Base-by-base conservation (phyloP, 2,888 invertebrate species). In the Temnothorax rugatulus region DNA sequence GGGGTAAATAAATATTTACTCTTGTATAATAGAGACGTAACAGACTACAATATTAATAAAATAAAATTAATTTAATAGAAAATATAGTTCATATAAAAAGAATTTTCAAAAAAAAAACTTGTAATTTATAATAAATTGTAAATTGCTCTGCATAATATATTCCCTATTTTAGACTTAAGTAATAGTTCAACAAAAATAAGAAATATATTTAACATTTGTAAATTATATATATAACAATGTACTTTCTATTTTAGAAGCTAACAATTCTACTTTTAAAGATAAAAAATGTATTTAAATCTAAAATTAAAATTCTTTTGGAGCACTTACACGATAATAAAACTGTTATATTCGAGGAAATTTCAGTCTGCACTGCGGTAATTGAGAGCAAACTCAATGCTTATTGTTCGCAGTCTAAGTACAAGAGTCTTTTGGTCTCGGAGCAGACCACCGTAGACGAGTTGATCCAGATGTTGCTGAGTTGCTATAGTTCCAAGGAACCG, bases 381-480 rank as follows among this genome's bases (percentile, higher is more conserved):
- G 76, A n/a, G 29, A 21, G 21, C 18, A 73, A 73, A 59, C 57
- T 44, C 18, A 18, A 18, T 29, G 38, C 15, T 84, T 82, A 63
- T 87, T 57, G 74, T 87, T 93, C 93, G 21, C 93, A 98, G 94
- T 98, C 98, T 0, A 98, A 98, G 95, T 99, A 99, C 96, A 99
- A 99, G 95, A 98, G 98, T 90, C 95, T 99, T 91, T 96, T 99
- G 89, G 97, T 98, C 91, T 98, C 98, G 89, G 98, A 98, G 91
- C 96, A 97, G 92, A 99, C 99, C 69, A 98, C 98, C 34, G 97
- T 97, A 0, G 98, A 98, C 94, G 98, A 99, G 95, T 95, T 99
- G 86, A 96, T 99, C 86, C 97, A 97, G 86, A 96, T 99, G 89
- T 95, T 99, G 83, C 96, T 99, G 83, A 97, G 97, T 91, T 98